A percentile compares a stretch with the other conserved stretches of the same genome.
Conservation (phyloP, 2,113 vertebrate species). For the Thinocorus orbignyianus region DNA sequence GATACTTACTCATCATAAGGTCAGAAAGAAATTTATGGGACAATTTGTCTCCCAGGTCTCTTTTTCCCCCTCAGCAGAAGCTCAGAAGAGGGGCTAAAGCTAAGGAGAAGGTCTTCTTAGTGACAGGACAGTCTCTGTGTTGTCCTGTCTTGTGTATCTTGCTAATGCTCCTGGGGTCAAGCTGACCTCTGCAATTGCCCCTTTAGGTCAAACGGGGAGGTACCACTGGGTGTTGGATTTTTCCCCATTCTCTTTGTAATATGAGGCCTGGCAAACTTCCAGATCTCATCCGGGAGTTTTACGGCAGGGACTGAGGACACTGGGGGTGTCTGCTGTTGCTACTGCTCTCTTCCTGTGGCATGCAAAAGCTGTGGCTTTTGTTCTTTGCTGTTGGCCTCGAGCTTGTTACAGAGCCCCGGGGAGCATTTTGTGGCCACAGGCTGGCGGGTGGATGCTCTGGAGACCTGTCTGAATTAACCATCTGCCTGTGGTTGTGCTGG, state of each 20-base stretch:
- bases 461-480: neutral
- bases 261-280: neutral
- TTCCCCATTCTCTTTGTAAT: neutral
- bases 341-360: neutral
- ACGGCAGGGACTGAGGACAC: neutral
- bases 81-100: neutral
- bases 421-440: neutral
- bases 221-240: neutral
- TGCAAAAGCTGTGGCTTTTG: constrained; percentile 15
- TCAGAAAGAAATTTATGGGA: neutral
- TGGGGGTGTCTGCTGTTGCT: neutral
- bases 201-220: neutral
- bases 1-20: neutral
- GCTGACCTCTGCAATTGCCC: neutral
- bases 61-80: neutral
- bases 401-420: neutral
- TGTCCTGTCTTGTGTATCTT: neutral
- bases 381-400: neutral
- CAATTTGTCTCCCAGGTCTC: neutral
- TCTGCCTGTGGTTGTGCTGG: neutral
- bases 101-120: neutral
- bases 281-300: neutral
- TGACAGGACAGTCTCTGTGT: neutral
- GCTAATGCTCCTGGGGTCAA: neutral
- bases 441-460: neutral